Evolutionary conservation across 2,888 invertebrate genomes (phyloP).

Genomic region (Tetranychus truncatus): DNA sequence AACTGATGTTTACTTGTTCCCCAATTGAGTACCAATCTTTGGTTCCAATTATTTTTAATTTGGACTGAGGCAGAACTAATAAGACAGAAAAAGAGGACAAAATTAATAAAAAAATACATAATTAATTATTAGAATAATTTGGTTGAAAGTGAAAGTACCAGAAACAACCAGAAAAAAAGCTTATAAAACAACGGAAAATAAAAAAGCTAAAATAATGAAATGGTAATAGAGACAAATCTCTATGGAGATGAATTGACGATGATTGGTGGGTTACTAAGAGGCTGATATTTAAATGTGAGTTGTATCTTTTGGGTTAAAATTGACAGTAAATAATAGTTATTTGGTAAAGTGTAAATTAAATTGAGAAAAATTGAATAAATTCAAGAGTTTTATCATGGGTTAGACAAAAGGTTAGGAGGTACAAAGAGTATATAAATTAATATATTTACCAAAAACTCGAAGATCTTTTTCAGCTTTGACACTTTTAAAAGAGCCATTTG

Average conservation of each 20-base stretch:
- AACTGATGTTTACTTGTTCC: conserved; percentile 17
- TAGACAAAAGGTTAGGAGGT: too few species aligned
- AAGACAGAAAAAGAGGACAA: neutral
- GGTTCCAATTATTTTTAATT: neutral
- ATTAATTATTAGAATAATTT: neutral
- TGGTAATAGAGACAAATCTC: too few species aligned
- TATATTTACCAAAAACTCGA: conserved; percentile 24
- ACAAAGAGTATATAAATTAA: neutral
- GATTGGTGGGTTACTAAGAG: too few species aligned
- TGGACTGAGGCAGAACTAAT: neutral
- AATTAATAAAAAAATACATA: neutral
- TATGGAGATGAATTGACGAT: too few species aligned
- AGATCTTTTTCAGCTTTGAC: conserved; percentile 25
- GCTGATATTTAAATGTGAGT: too few species aligned
- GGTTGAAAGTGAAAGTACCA: too few species aligned
- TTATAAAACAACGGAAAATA: neutral
- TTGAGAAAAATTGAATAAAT: too few species aligned
- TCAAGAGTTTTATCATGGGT: neutral
- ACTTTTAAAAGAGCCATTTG: conserved; percentile 21
- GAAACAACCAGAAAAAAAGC: too few species aligned
- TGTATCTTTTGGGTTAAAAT: too few species aligned
- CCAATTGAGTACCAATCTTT: conserved; percentile 16
- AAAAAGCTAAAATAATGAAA: neutral
- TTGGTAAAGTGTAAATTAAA: too few species aligned
- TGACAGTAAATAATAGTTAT: too few species aligned